Evolutionary conservation across 2,888 invertebrate species (phyloP).

Genomic region (Helleia helle): DNA sequence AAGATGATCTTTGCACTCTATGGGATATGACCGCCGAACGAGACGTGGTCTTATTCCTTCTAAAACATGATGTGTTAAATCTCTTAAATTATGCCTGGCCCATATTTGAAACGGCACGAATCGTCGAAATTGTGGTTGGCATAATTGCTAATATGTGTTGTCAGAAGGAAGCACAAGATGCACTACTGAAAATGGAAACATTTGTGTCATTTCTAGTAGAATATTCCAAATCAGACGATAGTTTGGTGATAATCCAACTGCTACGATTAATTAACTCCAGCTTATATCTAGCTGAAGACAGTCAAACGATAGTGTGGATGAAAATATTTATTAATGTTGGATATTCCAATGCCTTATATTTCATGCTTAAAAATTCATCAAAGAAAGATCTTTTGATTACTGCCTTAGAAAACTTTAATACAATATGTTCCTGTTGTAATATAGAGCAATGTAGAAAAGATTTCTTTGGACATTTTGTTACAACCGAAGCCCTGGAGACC

Average conservation of each 20-base stretch:
- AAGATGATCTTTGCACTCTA: slow-evolving; percentile 82
- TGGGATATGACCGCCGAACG: slow-evolving; percentile 91
- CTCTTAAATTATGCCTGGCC: slow-evolving; percentile 75
- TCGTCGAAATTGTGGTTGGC: slow-evolving; percentile 87
- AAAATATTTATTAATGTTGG: slow-evolving; percentile 55
- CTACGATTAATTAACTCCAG: slow-evolving; percentile 78
- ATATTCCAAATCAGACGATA: slow-evolving; percentile 77
- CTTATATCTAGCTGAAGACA: slow-evolving; percentile 48
- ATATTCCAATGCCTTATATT: slow-evolving; percentile 76
- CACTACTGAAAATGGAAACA: slow-evolving; percentile 70
- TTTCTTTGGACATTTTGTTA: slow-evolving; percentile 49
- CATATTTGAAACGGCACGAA: slow-evolving; percentile 74
- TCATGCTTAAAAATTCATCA: slow-evolving; percentile 83
- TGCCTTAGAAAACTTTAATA: slow-evolving; percentile 75
- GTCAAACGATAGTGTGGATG: slow-evolving; percentile 61
- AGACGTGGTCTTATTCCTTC: slow-evolving; percentile 81
- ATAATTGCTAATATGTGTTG: slow-evolving; percentile 89
- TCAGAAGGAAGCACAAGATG: slow-evolving; percentile 73
- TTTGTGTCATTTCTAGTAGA: slow-evolving; percentile 73
- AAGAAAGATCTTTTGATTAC: slow-evolving; percentile 74
- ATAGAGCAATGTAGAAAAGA: slow-evolving; percentile 34
- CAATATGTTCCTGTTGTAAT: slow-evolving; percentile 62
- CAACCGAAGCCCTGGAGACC: slow-evolving; percentile 40
- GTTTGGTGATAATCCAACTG: slow-evolving; percentile 81
- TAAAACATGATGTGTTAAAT: slow-evolving; percentile 78